Base-by-base conservation (phyloP, 37 sponge, comb jelly and placozoan genomes). In the Hormiphora californensis region DNA sequence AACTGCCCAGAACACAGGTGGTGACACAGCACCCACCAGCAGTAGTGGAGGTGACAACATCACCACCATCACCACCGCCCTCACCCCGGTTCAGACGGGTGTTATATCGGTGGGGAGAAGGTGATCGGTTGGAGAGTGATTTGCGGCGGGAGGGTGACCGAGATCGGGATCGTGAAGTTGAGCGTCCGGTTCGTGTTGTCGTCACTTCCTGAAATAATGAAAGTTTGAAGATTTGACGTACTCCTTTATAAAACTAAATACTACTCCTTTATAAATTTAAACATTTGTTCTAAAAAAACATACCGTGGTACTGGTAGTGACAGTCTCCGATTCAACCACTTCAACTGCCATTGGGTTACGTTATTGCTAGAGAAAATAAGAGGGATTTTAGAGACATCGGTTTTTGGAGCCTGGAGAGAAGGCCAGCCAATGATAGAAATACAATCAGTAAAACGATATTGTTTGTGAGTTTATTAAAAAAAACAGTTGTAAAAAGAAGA, bases 21-120 rank as follows among this genome's bases (percentile, higher is more conserved):
- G n/a, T 28, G 61, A 57, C 61, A 57, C 61, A 57, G 61, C n/a
- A 19, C n/a, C 53, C 9, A 57, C 61, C 11, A 5, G 11, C 19
- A 57, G 22, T 17, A n/a, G 11, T 9, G 5, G 61, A 23, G 22
- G 23, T 17, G 27, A 5, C 61, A 57, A 5, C 27, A 5, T 17
- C 38, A 36, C 38, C 68, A 21, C 27, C 61, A 57, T 9, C 27
- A 5, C 27, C 38, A 36, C 38, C 68, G 4, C 19, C 68, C 7
- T 4, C 38, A 36, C 9, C 19, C 19, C 38, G 31, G 25, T 73
- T 73, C n/a, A 15, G n/a, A 23, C 81, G 7, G 12, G 81, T 73
- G 46, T 73, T 73, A 46, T 73, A 73, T 73, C 81, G 40, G 81
- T 73, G 81, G 23, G 81, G 81, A 22, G 81, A 73, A 0, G 81